Evolutionary conservation across 2,113 vertebrate species (phyloP), one percentile per base, ranked within the genome.

Genomic region (Xerus inauris): DNA sequence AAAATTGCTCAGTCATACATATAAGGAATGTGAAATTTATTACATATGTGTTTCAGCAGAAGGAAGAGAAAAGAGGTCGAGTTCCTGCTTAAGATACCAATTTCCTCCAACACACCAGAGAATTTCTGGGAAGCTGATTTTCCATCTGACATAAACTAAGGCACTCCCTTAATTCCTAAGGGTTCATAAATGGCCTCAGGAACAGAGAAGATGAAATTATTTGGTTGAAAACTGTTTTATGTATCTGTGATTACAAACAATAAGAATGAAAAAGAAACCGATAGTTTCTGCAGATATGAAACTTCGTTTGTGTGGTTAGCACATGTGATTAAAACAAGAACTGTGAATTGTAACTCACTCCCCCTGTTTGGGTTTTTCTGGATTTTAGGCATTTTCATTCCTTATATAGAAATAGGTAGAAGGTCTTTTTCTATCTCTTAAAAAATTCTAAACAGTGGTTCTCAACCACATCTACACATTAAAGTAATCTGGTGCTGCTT

Each of bases 121-220:
- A 98, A 99, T 98, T 99, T 99, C 97, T 99, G 99, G 99, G 99
- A 99, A 93, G 99, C 98, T 72, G 99, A 98, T 86, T 99, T 99
- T 97, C 99, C 99, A 38, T 99, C 99, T 81, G 87, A 76, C 1
- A 9, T 26, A 11, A 3, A 75, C 9, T 30, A 57, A 79, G 35
- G 57, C 4, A 24, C 6, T 87, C 19, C 26, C 17, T 95, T 45
- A 87, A 51, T 79, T 38, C 72, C 59, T 83, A 13, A 64, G 26
- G 89, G 22, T 42, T 32, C 67, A 24, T 62, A 57, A 54, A 35
- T 0, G 49, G 17, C 19, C 35, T 80, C 24, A 40, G 30, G 42
- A 47, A 30, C 30, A 26, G 22, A 81, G 47, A 82, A 67, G 91
- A 83, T 80, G 19, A 87, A 71, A 75, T 76, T 59, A 71, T 59